These are phyloP conservation scores for Halocynthia aurantium DNA, from an alignment of 23 tunicate species.

Conservation along the genomic window DNA sequence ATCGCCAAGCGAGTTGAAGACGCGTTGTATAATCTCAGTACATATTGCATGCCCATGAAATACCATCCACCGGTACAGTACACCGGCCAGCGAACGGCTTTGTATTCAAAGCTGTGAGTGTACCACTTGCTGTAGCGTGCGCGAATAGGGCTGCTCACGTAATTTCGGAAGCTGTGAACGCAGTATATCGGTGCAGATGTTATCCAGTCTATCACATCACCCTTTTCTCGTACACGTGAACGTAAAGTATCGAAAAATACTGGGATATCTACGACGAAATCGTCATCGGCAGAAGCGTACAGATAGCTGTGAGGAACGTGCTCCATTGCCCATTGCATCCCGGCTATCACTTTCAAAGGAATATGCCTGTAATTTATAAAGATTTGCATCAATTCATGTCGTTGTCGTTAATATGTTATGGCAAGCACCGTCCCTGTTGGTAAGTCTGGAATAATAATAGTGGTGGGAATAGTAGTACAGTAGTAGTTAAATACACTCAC, in stretches of 20 bases:
- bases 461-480: no score
- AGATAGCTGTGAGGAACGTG: slow-evolving; percentile 27
- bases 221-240: neutral
- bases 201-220: neutral
- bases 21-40: neutral
- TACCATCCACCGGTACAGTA: slow-evolving; percentile 23
- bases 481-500: no score
- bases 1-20: neutral
- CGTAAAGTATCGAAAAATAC: slow-evolving; percentile 10
- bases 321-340: slow-evolving; percentile 56
- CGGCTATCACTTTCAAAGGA: slow-evolving; percentile 39
- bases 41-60: neutral
- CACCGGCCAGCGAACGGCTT: neutral
- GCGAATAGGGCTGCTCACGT: neutral
- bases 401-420: no score
- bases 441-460: no score
- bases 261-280: slow-evolving; percentile 43
- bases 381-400: neutral
- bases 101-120: neutral
- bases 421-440: no score
- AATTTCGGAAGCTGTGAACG: no score
- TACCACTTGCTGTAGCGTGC: slow-evolving; percentile 8
- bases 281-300: slow-evolving; percentile 63
- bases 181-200: no score
- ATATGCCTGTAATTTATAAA: slow-evolving; percentile 16